Evolutionary conservation across 2,797 vertebrate species (phyloP).

Genomic region (Atherinosoma microstoma): DNA sequence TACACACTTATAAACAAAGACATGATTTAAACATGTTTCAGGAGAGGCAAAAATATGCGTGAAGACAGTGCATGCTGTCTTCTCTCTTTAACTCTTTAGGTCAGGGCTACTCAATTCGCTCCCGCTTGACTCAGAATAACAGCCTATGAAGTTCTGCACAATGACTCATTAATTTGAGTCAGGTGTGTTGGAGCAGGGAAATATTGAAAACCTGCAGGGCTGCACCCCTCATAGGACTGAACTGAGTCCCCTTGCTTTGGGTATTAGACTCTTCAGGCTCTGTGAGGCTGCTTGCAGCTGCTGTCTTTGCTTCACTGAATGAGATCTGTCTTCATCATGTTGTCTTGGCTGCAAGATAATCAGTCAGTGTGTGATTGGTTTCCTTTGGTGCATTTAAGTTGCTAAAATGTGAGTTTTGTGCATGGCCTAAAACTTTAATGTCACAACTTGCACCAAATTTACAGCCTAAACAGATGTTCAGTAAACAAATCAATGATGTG

Average conservation of each 20-base stretch:
- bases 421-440: background rate
- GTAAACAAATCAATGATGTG: constrained; percentile 12
- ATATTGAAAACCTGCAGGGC: too few species aligned
- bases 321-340: constrained; percentile 22
- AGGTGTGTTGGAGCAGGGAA: too few species aligned
- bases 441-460: constrained; percentile 10
- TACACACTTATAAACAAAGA: constrained; percentile 64
- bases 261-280: background rate
- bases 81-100: constrained; percentile 9
- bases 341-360: constrained; percentile 8
- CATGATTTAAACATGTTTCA: constrained; percentile 57
- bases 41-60: constrained; percentile 14
- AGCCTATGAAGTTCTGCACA: too few species aligned
- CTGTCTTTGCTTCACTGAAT: constrained; percentile 10
- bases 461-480: constrained; percentile 7
- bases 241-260: background rate
- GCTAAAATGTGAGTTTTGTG: background rate
- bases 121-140: too few species aligned
- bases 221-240: too few species aligned
- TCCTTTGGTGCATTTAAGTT: constrained; percentile 4
- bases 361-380: constrained; percentile 7
- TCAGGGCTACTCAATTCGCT: too few species aligned
- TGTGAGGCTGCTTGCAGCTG: constrained; percentile 12
- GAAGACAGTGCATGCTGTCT: background rate
- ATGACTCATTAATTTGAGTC: too few species aligned